Conservation (phyloP, 2,888 invertebrate genomes). For the Lasius fuliginosus region DNA sequence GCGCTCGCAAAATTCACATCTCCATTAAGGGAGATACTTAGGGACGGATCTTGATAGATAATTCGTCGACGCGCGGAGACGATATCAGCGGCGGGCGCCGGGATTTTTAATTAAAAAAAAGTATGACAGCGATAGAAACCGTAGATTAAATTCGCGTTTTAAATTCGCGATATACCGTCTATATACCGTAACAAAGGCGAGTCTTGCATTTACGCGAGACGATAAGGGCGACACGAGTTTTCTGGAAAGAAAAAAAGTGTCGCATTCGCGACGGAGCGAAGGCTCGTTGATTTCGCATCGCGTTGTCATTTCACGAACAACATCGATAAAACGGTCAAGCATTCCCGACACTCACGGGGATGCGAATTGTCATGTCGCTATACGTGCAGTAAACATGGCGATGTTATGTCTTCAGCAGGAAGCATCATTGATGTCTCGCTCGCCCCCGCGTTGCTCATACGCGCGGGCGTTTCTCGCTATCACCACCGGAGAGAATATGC, state of each 20-base stretch:
- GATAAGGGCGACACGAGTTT: constrained; percentile 56
- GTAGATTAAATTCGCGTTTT: background rate
- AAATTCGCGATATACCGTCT: background rate
- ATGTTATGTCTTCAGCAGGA: constrained; percentile 73
- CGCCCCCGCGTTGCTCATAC: constrained; percentile 37
- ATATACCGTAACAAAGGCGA: too few relatives aligned
- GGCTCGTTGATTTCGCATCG: constrained; percentile 8
- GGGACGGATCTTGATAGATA: background rate
- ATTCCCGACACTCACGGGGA: constrained; percentile 52
- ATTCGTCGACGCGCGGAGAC: background rate
- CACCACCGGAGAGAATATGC: background rate
- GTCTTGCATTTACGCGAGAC: constrained; percentile 51
- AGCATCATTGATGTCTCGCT: constrained; percentile 63
- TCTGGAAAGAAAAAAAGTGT: background rate
- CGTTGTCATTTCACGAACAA: constrained; percentile 10
- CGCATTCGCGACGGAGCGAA: background rate
- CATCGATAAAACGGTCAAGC: constrained; percentile 15
- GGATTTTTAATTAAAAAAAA: background rate
- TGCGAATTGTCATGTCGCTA: constrained; percentile 65
- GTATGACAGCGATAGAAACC: background rate
- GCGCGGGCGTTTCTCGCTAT: background rate
- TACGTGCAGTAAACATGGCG: constrained; percentile 66
- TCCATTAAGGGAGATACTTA: background rate
- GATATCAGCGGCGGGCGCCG: background rate
- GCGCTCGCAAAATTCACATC: background rate